Conservation (phyloP, 2,888 invertebrate genomes). For the Choristoneura rosaceana region DNA sequence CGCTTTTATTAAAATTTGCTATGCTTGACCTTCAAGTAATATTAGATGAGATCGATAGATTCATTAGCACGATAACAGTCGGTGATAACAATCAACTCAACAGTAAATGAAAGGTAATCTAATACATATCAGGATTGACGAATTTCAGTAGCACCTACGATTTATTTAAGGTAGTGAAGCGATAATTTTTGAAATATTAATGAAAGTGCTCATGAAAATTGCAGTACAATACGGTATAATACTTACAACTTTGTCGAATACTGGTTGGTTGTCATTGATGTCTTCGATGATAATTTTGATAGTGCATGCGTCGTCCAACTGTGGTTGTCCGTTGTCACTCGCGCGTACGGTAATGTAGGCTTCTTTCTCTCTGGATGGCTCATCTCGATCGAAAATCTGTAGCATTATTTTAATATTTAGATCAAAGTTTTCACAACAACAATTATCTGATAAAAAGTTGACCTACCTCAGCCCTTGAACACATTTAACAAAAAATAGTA, state of each 20-base stretch:
- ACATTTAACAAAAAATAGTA: conserved; percentile 20
- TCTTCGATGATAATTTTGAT: conserved; percentile 96
- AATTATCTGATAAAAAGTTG: neutral
- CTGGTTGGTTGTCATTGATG: conserved; percentile 95
- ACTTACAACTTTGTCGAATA: conserved; percentile 92
- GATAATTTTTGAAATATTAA: neutral
- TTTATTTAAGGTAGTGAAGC: conserved; percentile 4
- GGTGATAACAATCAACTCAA: conserved; percentile 9
- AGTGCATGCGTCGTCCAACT: conserved; percentile 96
- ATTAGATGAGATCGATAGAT: neutral
- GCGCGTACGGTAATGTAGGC: conserved; percentile 95
- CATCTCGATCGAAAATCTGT: conserved; percentile 94
- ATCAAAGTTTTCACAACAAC: neutral
- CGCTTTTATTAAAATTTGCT: conserved; percentile 31
- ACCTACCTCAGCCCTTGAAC: conserved; percentile 37
- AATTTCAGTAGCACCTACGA: conserved; percentile 15
- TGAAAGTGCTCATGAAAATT: conserved; percentile 3
- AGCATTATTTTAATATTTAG: conserved; percentile 31
- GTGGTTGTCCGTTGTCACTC: conserved; percentile 96
- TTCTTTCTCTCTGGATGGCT: conserved; percentile 93
- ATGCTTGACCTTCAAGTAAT: neutral
- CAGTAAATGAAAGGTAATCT: conserved; percentile 7
- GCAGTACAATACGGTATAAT: conserved; percentile 37
- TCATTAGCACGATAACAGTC: conserved; percentile 13
- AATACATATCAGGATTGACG: conserved; percentile 6